A percentile compares a stretch with the other conserved stretches of the same genome.
phyloP scores from a whole-genome alignment of 2,797 vertebrate genomes.

The Novumbra hubbsi region DNA sequence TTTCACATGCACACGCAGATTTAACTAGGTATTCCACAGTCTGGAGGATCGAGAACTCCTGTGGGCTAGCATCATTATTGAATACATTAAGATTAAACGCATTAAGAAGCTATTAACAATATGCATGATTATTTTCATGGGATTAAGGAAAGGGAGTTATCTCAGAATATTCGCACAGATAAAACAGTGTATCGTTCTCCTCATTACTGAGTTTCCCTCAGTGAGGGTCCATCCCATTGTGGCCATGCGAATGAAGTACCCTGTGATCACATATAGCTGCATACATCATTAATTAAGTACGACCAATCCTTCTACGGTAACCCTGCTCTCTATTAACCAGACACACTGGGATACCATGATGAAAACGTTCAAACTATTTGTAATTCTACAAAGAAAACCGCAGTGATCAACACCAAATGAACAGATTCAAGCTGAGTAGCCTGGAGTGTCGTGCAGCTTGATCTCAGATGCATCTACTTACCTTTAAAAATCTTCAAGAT shows the following conservation, averaged over 20 bases:
- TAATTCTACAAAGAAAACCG: not conserved
- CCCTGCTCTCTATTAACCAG: too few species aligned
- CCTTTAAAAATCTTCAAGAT: too few species aligned
- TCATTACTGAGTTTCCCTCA: not conserved
- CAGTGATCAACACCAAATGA: not conserved
- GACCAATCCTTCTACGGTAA: too few species aligned
- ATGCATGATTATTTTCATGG: constrained; percentile 45
- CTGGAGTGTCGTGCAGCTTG: not conserved
- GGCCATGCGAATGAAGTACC: not conserved
- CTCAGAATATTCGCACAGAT: constrained; percentile 23
- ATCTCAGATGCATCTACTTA: too few species aligned
- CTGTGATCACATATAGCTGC: not conserved
- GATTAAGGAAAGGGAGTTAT: constrained; percentile 36
- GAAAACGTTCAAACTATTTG: not conserved
- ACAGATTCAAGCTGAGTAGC: not conserved
- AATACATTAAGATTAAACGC: constrained; percentile 39
- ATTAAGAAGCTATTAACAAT: constrained; percentile 34
- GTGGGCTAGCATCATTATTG: constrained; percentile 36
- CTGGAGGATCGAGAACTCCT: constrained; percentile 11
- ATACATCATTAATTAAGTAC: too few species aligned
- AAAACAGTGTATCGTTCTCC: not conserved
- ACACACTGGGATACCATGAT: too few species aligned
- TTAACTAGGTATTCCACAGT: constrained; percentile 4
- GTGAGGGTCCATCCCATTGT: not conserved
- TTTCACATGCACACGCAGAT: not conserved